Evolutionary conservation across 2,797 vertebrate genomes (phyloP).

Genomic region (Chloroceryle amazona): DNA sequence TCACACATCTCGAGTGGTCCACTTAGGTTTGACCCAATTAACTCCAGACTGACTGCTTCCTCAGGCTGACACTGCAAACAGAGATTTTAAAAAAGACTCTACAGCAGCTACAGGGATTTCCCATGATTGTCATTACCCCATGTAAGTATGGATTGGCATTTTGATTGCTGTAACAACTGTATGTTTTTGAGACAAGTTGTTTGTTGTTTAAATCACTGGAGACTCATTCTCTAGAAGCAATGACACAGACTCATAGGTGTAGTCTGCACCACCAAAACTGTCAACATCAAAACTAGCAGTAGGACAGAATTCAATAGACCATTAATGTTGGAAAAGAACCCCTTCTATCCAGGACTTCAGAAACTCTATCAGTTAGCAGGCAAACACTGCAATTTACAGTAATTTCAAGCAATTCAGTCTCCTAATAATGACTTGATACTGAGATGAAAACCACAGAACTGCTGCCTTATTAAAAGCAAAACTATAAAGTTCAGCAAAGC

Average conservation of each 20-base stretch:
- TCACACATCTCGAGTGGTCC: not conserved
- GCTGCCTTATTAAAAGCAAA: conserved; percentile 51
- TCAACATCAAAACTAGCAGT: not conserved
- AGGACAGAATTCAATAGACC: not conserved
- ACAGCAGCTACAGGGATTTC: not conserved
- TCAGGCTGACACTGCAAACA: not conserved
- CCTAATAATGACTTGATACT: conserved; percentile 31
- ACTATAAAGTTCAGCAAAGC: conserved; percentile 46
- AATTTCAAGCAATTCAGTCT: conserved; percentile 8
- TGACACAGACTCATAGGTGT: not conserved
- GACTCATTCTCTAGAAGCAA: not conserved
- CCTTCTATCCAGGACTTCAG: not conserved
- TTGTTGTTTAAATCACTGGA: not conserved
- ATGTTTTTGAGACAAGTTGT: not conserved
- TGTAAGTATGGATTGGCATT: not conserved
- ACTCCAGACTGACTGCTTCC: not conserved
- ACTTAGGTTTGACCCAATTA: not conserved
- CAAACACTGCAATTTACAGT: conserved; percentile 39
- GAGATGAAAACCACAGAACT: conserved; percentile 31
- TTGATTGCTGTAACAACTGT: not conserved
- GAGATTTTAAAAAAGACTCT: not conserved
- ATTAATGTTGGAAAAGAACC: not conserved
- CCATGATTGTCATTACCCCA: not conserved
- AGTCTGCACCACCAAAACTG: not conserved
- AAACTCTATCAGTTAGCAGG: not conserved